Conservation (phyloP, 2,797 vertebrate genomes). For the Gymnoscopelus microlampas region DNA sequence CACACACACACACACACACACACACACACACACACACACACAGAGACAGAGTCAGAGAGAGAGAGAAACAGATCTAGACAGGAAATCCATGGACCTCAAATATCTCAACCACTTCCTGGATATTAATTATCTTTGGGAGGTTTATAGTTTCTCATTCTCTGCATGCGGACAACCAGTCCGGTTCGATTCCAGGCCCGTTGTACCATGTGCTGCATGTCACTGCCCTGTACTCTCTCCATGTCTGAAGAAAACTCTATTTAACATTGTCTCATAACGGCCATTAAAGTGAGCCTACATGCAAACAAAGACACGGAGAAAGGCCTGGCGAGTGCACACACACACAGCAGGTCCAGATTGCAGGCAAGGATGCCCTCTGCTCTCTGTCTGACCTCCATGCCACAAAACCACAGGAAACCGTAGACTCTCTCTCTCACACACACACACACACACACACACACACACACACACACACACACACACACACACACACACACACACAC, state of each 20-base stretch:
- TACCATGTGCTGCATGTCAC: no score
- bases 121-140: conserved; percentile 45
- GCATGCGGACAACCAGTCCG: background rate
- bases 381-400: conserved; percentile 48
- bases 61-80: background rate
- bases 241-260: no score
- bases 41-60: background rate
- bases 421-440: conserved; percentile 26
- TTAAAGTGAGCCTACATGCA: background rate
- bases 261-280: no score
- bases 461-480: conserved; percentile 1
- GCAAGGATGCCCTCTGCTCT: conserved; percentile 47
- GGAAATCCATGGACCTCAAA: background rate
- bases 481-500: background rate
- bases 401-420: background rate
- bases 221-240: no score
- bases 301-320: no score
- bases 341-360: conserved; percentile 58
- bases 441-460: conserved; percentile 22
- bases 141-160: conserved; percentile 39
- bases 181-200: no score
- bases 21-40: no score
- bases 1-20: no score
- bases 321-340: background rate
- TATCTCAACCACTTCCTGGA: conserved; percentile 31